Evolutionary conservation across 2,113 vertebrate genomes (phyloP).

Genomic region (Melanocharis versteri): DNA sequence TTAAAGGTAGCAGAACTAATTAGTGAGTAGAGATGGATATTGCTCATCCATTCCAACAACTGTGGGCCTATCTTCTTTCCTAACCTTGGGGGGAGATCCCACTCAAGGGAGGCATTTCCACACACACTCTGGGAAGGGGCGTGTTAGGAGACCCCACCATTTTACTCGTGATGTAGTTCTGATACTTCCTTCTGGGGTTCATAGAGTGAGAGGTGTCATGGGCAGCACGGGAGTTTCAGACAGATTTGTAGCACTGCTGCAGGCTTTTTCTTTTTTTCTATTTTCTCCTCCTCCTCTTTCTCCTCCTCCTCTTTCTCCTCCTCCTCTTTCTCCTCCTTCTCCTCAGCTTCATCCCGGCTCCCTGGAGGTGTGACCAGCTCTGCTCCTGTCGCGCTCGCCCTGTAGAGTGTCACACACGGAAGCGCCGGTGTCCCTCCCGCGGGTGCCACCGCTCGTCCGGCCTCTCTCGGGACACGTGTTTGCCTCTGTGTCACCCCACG

Average conservation of each 20-base stretch:
- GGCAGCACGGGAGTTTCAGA: background rate
- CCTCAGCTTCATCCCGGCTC: background rate
- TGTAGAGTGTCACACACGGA: too few relatives aligned
- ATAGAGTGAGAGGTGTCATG: background rate
- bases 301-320: background rate
- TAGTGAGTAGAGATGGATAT: too few relatives aligned
- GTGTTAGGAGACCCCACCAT: background rate
- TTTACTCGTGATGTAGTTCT: background rate
- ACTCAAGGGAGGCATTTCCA: background rate
- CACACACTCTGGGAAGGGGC: fast-evolving
- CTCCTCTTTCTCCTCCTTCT: background rate
- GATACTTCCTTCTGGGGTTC: background rate
- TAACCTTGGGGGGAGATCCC: background rate
- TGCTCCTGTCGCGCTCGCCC: fast-evolving
- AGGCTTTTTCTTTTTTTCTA: too few relatives aligned
- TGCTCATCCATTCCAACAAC: background rate
- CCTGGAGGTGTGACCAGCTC: background rate
- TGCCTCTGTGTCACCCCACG: fast-evolving
- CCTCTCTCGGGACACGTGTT: fast-evolving
- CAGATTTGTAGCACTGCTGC: background rate
- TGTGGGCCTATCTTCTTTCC: background rate
- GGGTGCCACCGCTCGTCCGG: fast-evolving
- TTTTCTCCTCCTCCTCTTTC: too few relatives aligned
- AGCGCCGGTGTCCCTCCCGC: fast-evolving
- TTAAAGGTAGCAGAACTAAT: background rate